Conservation (phyloP, 2,888 invertebrate species). For the Chloroclysta siterata region DNA sequence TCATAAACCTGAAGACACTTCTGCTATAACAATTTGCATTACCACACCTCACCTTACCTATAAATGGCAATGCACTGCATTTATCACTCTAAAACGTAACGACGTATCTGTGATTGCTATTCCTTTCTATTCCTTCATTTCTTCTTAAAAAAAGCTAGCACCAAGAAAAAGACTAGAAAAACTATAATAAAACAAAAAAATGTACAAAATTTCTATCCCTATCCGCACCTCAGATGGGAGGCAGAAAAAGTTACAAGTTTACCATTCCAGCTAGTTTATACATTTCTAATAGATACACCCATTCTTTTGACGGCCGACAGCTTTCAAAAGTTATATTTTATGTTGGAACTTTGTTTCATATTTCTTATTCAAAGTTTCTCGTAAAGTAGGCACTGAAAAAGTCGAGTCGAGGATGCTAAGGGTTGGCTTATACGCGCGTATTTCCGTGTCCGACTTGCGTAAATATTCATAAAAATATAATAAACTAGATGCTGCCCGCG, state of each 20-base stretch:
- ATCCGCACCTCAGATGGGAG: constrained; percentile 24
- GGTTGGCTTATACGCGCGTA: constrained; percentile 3
- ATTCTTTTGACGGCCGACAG: constrained; percentile 61
- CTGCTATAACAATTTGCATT: too few species aligned
- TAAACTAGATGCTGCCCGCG: too few species aligned
- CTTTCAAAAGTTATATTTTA: constrained; percentile 74
- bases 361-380: constrained; percentile 70
- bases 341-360: constrained; percentile 75
- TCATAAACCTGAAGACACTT: too few species aligned
- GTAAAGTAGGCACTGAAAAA: constrained; percentile 47
- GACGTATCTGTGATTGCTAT: too few species aligned
- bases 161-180: constrained; percentile 1
- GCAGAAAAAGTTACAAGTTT: constrained; percentile 19
- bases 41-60: too few species aligned
- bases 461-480: too few species aligned
- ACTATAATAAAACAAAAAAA: constrained; percentile 5
- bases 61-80: too few species aligned
- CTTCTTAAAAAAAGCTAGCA: neutral
- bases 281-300: constrained; percentile 47
- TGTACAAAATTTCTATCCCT: constrained; percentile 12
- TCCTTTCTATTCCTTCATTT: neutral
- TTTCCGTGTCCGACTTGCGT: too few species aligned
- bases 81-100: too few species aligned
- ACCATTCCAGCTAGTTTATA: constrained; percentile 28
- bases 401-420: constrained; percentile 33